phyloP scores from a whole-genome alignment of 2,797 vertebrate species.

The Sandelia bainsii region DNA sequence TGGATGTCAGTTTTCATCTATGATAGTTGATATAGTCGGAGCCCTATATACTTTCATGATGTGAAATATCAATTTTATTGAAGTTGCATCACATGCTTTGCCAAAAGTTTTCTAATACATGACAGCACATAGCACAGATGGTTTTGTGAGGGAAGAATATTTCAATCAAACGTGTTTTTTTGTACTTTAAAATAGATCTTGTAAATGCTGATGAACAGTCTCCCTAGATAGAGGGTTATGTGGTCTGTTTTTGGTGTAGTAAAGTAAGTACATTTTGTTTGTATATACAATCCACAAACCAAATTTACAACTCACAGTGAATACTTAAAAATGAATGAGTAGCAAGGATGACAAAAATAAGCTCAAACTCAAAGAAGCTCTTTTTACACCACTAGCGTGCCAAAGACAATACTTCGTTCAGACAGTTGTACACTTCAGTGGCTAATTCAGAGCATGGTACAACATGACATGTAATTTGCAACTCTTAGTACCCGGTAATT shows the following conservation, averaged over 20 bases:
- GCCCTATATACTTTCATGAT: background rate
- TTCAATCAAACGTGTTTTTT: slow-evolving; percentile 9
- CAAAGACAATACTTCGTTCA: slow-evolving; percentile 17
- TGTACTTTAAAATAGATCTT: slow-evolving; percentile 19
- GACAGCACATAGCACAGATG: slow-evolving; percentile 4
- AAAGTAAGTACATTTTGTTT: slow-evolving; percentile 54
- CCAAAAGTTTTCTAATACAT: slow-evolving; percentile 24
- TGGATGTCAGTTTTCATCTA: background rate
- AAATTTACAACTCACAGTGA: background rate
- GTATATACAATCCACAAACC: slow-evolving; percentile 9
- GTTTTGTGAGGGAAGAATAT: background rate
- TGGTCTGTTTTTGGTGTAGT: slow-evolving; percentile 3
- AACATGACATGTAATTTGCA: slow-evolving; percentile 43
- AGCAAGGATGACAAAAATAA: slow-evolving; percentile 38
- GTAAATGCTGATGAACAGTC: slow-evolving; percentile 3
- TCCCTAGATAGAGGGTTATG: slow-evolving; percentile 18
- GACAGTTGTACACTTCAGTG: slow-evolving; percentile 12
- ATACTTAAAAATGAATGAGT: slow-evolving; percentile 42
- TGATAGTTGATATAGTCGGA: background rate
- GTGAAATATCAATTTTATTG: slow-evolving; percentile 1
- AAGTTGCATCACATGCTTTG: slow-evolving; percentile 27
- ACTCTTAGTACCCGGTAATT: slow-evolving; percentile 23
- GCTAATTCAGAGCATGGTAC: slow-evolving; percentile 25
- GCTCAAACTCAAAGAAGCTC: slow-evolving; percentile 6
- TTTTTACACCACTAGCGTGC: background rate